A percentile compares a stretch with the other conserved stretches of the same genome.
Conservation (phyloP, 1,140 invertebrate species). For the Tyrophagus putrescentiae region DNA sequence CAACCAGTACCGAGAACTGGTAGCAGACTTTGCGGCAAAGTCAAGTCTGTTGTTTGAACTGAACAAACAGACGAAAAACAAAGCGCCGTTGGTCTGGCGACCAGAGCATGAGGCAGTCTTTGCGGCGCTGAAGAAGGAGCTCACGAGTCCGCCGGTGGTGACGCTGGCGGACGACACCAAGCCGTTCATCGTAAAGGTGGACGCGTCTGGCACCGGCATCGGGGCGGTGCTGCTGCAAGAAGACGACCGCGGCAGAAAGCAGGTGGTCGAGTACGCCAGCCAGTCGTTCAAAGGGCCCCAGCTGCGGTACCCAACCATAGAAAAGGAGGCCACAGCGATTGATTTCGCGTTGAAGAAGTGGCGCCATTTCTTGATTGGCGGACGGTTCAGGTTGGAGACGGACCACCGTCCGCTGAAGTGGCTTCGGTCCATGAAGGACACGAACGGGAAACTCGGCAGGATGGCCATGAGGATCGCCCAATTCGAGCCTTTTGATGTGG, state of each 20-base stretch:
- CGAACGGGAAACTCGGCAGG: background rate
- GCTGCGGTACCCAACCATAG: slow-evolving; percentile 23
- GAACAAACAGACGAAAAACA: background rate
- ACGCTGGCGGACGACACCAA: background rate
- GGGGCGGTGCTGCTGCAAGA: slow-evolving; percentile 8
- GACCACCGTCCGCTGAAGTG: slow-evolving; percentile 27
- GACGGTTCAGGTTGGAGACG: slow-evolving; percentile 25
- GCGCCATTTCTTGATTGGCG: slow-evolving; percentile 27
- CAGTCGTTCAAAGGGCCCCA: slow-evolving; percentile 18
- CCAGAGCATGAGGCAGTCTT: slow-evolving; percentile 9
- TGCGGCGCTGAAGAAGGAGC: slow-evolving; percentile 12
- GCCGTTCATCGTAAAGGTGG: background rate
- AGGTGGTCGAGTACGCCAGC: slow-evolving; percentile 4
- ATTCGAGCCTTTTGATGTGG: no score
- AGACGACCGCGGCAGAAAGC: slow-evolving; percentile 1
- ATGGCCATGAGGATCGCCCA: background rate
- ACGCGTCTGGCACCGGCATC: slow-evolving; percentile 5
- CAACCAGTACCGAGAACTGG: slow-evolving; percentile 19
- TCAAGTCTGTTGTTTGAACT: background rate
- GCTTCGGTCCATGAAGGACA: background rate
- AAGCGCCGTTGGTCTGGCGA: background rate
- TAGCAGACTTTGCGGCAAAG: slow-evolving; percentile 11
- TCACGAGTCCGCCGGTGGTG: background rate
- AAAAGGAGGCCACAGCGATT: slow-evolving; percentile 27
- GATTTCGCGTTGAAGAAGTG: slow-evolving; percentile 26